A percentile compares a stretch with the other conserved stretches of the same genome.
Evolutionary conservation across 2,888 invertebrate species (phyloP).

Genomic region (Drosophila antonietae): DNA sequence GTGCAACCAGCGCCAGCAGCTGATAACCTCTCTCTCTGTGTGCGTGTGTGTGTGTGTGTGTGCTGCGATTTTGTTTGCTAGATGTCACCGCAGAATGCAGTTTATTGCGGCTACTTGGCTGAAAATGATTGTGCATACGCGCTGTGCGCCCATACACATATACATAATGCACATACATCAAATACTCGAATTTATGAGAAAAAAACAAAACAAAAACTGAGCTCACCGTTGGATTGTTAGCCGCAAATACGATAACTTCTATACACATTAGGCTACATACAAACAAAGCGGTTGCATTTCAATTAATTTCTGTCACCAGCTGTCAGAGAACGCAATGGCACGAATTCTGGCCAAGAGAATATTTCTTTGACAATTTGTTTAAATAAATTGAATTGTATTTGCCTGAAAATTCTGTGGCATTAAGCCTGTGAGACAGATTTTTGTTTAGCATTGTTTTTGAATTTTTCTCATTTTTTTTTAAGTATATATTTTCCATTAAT

Average conservation of each 20-base stretch:
- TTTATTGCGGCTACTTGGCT: slow-evolving; percentile 49
- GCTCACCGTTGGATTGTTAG: too few species aligned
- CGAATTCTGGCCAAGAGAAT: neutral
- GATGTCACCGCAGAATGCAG: slow-evolving; percentile 39
- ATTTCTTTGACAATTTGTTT: neutral
- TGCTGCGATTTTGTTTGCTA: slow-evolving; percentile 18
- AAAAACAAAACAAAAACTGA: neutral
- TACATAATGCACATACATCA: neutral
- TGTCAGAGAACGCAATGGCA: neutral
- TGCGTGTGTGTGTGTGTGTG: slow-evolving; percentile 6
- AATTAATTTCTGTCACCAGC: slow-evolving; percentile 14
- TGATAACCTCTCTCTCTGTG: slow-evolving; percentile 27
- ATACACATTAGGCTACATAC: neutral
- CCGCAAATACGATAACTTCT: slow-evolving; percentile 10
- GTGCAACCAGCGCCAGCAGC: slow-evolving; percentile 26
- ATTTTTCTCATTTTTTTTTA: neutral
- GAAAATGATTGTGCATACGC: slow-evolving; percentile 53
- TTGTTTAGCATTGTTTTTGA: neutral
- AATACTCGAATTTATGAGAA: slow-evolving; percentile 6
- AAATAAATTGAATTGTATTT: neutral
- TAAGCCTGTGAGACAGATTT: neutral
- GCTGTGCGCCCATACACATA: slow-evolving; percentile 8
- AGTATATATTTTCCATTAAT: neutral
- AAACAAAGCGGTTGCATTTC: slow-evolving; percentile 5
- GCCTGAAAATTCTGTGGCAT: neutral